Base-by-base conservation (phyloP, 2,888 invertebrate species). In the Pristionchus exspectatus region DNA sequence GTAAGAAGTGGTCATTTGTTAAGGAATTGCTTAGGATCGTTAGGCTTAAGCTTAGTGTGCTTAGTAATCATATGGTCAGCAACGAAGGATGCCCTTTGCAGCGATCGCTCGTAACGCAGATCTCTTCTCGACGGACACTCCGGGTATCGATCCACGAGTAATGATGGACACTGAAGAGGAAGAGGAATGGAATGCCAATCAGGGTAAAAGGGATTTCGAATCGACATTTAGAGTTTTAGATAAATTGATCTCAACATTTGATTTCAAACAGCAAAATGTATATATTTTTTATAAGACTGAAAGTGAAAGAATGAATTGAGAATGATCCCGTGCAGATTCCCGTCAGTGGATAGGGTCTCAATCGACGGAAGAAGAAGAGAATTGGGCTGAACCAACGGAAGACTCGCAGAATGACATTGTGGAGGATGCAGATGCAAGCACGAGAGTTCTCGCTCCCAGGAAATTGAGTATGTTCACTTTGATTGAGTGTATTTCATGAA, bases 61-160 rank as follows among this genome's bases (percentile, higher is more conserved):
- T 50, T 50, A 38, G 38, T 38, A 38, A 3, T 38, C 38, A 38
- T 38, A 2, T 38, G 38, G 3, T 38, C 5, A 38, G 38, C 38
- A 38, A 38, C 38, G 2, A 38, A 38, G 38, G 5, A 38, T 38
- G 38, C 33, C 10, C 12, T 24, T 44, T n/a, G 0, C n/a, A 81
- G 81, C 27, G n/a, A 27, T 81, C 50, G 33, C 27, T 33, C 56
- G 30, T 24, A 50, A 84, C 59, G 9, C 33, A 1, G 84, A 84
- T 59, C 84, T 84, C 84, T 84, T 33, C 84, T 84, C 84, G 21
- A 84, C 84, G 84, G 84, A 84, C 12, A 84, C 84, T 59, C 84
- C 84, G 16, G 84, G 27, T n/a, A 56, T 56, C 30, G 84, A 84
- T 21, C 12, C 9, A 18, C 81, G 33, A 21, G 44, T 24, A 9